Base-by-base conservation (phyloP, 2,888 invertebrate species). In the Liopterus haemorrhoidalis region DNA sequence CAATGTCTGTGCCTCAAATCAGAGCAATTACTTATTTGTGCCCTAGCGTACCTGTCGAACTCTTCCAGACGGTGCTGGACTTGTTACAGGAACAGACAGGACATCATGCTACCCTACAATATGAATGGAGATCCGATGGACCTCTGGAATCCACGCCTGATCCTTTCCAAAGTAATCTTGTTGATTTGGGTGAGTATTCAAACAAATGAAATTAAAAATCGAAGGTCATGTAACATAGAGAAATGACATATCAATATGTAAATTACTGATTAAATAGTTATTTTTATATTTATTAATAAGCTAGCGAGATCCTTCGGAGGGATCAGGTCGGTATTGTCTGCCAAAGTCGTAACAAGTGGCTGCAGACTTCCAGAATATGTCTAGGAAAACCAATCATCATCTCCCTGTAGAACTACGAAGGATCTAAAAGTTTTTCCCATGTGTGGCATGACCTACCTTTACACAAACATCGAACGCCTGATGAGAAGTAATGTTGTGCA, bases 1-100 rank as follows among this genome's bases (percentile, higher is more conserved):
- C 16, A 22, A 45, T 45, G 45, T 45, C 45, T 6, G 27, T 39
- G 52, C 54, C 57, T 45, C 69, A 71, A 51, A 60, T 81, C 43
- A 71, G 78, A 8, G 59, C 78, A 32, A 69, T 74, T 49, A 78
- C 79, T 1, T 79, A 78, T 58, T 72, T 81, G 72, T 74, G 75
- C 52, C 79, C 79, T 9, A 73, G 75, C 33, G 71, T 78, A 50
- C 78, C 78, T 4, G 72, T 79, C 28, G 74, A 76, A 56, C 59
- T 78, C 31, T 80, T 75, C 61, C 76, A 79, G 59, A 62, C 71
- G 47, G 66, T 78, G 27, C 55, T 75, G 58, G 70, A 74, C 41
- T 68, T 76, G 46, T 58, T 80, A 49, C 79, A 79, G 57, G 66
- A 71, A 20, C 62, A 69, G 4, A 55, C 76, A 32, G 66, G 68